Evolutionary conservation across 2,113 vertebrate species (phyloP).

Genomic region (Galbula dea): DNA sequence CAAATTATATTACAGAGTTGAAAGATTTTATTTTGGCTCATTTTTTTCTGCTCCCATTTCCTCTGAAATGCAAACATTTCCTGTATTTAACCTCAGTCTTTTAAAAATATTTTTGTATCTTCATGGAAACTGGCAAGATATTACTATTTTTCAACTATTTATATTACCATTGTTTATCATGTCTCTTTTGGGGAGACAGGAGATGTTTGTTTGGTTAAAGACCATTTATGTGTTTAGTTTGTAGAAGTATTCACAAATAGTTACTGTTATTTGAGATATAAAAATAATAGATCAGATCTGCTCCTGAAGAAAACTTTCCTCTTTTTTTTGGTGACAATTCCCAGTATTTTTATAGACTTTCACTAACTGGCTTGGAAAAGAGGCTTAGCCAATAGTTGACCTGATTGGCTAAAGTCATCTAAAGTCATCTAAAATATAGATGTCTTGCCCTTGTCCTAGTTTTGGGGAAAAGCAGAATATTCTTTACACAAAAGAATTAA

Average conservation of each 20-base stretch:
- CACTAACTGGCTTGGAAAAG: neutral
- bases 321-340: neutral
- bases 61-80: conserved; percentile 52
- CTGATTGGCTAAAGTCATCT: neutral
- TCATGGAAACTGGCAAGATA: conserved; percentile 25
- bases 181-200: neutral
- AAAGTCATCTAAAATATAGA: too few species aligned
- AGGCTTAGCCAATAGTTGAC: neutral
- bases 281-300: neutral
- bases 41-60: conserved; percentile 40
- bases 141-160: conserved; percentile 36
- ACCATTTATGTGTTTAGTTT: neutral
- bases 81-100: conserved; percentile 10
- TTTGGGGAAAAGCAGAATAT: neutral
- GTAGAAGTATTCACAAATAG: neutral
- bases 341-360: neutral
- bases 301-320: neutral
- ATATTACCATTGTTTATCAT: conserved; percentile 39
- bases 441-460: neutral
- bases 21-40: conserved; percentile 21
- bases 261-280: neutral
- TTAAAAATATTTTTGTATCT: conserved; percentile 6
- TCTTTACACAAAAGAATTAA: neutral
- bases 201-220: conserved; percentile 27
- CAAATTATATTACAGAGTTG: neutral